Base-by-base conservation (phyloP, 1,140 invertebrate species). In the Augochlora pura region DNA sequence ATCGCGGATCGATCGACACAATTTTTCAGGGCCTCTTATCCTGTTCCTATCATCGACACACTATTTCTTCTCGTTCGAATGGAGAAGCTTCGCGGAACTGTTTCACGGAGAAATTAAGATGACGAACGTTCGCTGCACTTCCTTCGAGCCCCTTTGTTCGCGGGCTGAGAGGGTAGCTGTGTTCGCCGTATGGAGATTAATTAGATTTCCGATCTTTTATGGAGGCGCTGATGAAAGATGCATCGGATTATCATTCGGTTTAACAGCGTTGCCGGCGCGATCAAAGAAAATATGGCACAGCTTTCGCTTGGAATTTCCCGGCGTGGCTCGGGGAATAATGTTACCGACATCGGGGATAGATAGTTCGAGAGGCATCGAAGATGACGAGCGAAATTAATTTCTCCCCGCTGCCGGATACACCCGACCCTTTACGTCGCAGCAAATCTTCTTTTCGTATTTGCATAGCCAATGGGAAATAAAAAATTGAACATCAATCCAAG, bases 381-480 rank as follows among this genome's bases (percentile, higher is more conserved):
- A 38, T 62, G 42, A 78, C 68, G 69, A 72, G 62, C 38, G n/a
- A 77, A 71, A 71, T 79, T 79, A 79, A 79, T 73, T 79, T 73
- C 62, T 23, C 63, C 21, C 23, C 77, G 25, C 32, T 6, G 62
- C 9, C n/a, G 16, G n/a, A n/a, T 21, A 23, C 39, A 2, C 38
- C 38, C 21, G n/a, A 23, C n/a, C 38, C 57, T 66, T 73, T 79
- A 38, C 12, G 64, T 10, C n/a, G 39, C 25, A n/a, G 23, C 42
- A 60, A 65, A 65, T 65, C 39, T 72, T 27, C 63, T 76, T 68
- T 46, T 46, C 39, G 63, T 66, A 74, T 79, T 79, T 79, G 77
- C 77, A 74, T 79, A 79, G 62, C 70, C 70, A 74, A 79, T 66
- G 77, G 63, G 69, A 79, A 74, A 74, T 79, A 67, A 72, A 74